Evolutionary conservation across 2,113 vertebrate genomes (phyloP).

Genomic region (Shinisaurus crocodilurus): DNA sequence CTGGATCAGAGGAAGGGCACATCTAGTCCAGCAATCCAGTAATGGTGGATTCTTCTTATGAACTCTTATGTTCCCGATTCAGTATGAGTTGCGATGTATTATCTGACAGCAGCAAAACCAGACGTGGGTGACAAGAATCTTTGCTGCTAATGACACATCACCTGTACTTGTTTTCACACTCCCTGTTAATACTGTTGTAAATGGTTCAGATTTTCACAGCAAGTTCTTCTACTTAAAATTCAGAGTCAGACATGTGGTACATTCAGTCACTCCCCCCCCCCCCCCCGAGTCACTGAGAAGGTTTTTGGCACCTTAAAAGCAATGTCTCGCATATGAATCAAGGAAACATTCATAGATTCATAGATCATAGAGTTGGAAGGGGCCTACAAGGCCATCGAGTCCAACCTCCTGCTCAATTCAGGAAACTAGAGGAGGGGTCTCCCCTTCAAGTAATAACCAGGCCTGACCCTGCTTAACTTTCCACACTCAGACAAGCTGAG

Average conservation of each 20-base stretch:
- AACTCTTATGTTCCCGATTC: background rate
- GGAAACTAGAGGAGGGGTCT: too few species aligned
- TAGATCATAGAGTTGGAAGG: too few species aligned
- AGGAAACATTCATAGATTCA: conserved; percentile 4
- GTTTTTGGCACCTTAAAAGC: conserved; percentile 12
- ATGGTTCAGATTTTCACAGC: background rate
- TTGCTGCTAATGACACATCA: conserved; percentile 12
- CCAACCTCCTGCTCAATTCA: too few species aligned
- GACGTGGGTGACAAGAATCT: background rate
- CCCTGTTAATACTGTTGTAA: background rate
- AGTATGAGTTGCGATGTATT: background rate
- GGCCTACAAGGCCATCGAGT: too few species aligned
- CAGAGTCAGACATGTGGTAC: background rate
- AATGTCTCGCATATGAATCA: conserved; percentile 9
- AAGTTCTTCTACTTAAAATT: conserved; percentile 4
- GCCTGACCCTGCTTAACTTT: too few species aligned
- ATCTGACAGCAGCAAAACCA: background rate
- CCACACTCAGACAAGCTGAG: too few species aligned
- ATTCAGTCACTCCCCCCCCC: background rate
- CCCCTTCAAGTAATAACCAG: too few species aligned
- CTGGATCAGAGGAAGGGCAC: too few species aligned
- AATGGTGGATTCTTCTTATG: too few species aligned
- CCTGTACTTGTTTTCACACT: conserved; percentile 1
- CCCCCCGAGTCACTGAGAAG: background rate
- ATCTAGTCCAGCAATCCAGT: too few species aligned